Evolutionary conservation across 2,888 invertebrate genomes (phyloP), one percentile per base, ranked within the genome.

Genomic region (Vanessa cardui): DNA sequence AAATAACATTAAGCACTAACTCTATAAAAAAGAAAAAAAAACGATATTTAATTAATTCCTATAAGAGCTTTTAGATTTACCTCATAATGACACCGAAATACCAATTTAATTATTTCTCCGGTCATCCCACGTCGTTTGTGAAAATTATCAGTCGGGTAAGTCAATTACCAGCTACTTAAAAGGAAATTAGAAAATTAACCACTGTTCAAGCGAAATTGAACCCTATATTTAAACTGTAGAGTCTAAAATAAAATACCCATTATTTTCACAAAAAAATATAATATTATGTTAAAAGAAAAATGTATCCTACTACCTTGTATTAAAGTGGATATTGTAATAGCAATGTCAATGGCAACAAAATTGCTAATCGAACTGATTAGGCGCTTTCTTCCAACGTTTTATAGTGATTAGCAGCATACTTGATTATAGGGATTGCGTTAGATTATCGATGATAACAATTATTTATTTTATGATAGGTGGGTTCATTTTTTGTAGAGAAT

Each of bases 141-240:
- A 44, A 67, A 69, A 67, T 64, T 69, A 71, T 69, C 64, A 62
- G 61, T 44, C 44, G 1, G 46, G 47, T 62, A 62, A 64, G 66
- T 69, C 69, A 67, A 64, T 71, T 67, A 71, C 39, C 18, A 33
- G 26, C 44, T 58, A 68, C 47, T 70, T 69, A 67, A 62, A 67
- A 66, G 59, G 61, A 66, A 63, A 67, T 66, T 69, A 66, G 61
- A 64, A 69, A 69, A 59, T 59, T 58, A 44, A 58, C 6, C 44
- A 31, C 21, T 5, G 6, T n/a, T 18, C 20, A 59, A 21, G 6
- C 46, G 12, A 49, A 26, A 56, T 16, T 45, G 7, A 46, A 65
- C 64, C 33, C 26, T 69, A 66, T 47, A 8, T 0, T 16, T 5
- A 3, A 2, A 46, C 6, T 0, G n/a, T 60, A 54, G 45, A 60